These are phyloP conservation scores for Tromatobia lineatoria DNA, from an alignment of 2,888 invertebrate genomes.

Conservation along the genomic window DNA sequence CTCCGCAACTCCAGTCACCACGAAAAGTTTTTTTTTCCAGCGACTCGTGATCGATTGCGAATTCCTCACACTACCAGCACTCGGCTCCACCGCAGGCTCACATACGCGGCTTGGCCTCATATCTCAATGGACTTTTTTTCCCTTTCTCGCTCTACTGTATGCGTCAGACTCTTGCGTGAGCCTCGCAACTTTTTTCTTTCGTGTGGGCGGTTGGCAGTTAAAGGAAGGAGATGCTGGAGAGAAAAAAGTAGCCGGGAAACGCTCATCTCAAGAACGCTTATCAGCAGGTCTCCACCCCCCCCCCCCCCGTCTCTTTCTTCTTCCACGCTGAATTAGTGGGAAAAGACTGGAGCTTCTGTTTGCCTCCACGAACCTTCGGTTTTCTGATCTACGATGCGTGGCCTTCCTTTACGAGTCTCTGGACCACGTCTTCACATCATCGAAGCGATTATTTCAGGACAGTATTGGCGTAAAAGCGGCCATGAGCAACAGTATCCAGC, in stretches of 20 bases:
- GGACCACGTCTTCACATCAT: neutral
- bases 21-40: conserved; percentile 20
- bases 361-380: neutral
- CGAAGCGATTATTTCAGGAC: conserved; percentile 11
- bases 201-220: conserved; percentile 6
- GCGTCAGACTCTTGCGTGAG: conserved; percentile 16
- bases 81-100: neutral
- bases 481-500: neutral
- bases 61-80: conserved; percentile 45
- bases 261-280: conserved; percentile 23
- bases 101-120: conserved; percentile 8
- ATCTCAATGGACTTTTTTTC: conserved; percentile 14
- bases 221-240: conserved; percentile 13
- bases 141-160: conserved; percentile 15
- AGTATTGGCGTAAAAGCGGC: neutral
- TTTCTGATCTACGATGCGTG: neutral
- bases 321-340: neutral
- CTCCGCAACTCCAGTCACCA: conserved; percentile 22
- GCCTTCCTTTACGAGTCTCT: neutral
- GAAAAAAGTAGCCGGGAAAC: conserved; percentile 22
- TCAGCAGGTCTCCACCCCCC: neutral
- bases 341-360: neutral
- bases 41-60: conserved; percentile 63
- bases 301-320: neutral
- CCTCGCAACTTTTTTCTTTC: conserved; percentile 36